Conservation (phyloP, 2,888 invertebrate genomes). For the Tanytarsus gracilentus region DNA sequence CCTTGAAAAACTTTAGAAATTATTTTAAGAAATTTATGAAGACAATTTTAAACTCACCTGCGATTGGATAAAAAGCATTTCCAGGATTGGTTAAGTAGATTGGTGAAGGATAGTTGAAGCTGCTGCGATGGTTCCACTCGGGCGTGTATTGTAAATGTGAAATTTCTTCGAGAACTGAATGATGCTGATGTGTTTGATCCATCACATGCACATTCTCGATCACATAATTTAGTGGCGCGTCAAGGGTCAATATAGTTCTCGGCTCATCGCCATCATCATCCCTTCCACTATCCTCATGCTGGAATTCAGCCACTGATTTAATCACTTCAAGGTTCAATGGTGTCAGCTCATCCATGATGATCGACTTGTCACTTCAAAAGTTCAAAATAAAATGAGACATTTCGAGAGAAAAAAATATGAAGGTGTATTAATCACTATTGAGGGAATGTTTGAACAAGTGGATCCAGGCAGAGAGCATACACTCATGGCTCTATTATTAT, state of each 20-base stretch:
- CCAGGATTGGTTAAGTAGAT: background rate
- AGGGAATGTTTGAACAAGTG: conserved; percentile 23
- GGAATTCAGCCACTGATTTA: conserved; percentile 15
- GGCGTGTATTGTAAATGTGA: background rate
- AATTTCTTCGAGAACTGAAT: background rate
- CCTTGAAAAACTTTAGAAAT: too few relatives aligned
- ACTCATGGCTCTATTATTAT: background rate
- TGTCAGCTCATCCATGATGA: conserved; percentile 2
- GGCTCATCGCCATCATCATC: conserved; percentile 7
- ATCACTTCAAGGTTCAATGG: conserved; percentile 25
- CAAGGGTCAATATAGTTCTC: conserved; percentile 15
- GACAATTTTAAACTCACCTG: too few relatives aligned
- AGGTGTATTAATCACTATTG: background rate
- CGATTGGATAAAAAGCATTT: background rate
- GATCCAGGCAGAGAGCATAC: background rate
- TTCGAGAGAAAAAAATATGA: background rate
- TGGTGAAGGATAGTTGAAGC: background rate
- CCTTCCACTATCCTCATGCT: background rate
- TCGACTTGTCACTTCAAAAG: background rate
- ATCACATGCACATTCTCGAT: background rate
- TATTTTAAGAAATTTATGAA: too few relatives aligned
- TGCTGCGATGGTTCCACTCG: background rate
- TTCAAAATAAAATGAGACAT: background rate
- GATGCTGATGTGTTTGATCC: background rate
- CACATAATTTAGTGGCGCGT: background rate